Evolutionary conservation across 2,113 vertebrate genomes (phyloP).

Genomic region (Macquaria australasica): DNA sequence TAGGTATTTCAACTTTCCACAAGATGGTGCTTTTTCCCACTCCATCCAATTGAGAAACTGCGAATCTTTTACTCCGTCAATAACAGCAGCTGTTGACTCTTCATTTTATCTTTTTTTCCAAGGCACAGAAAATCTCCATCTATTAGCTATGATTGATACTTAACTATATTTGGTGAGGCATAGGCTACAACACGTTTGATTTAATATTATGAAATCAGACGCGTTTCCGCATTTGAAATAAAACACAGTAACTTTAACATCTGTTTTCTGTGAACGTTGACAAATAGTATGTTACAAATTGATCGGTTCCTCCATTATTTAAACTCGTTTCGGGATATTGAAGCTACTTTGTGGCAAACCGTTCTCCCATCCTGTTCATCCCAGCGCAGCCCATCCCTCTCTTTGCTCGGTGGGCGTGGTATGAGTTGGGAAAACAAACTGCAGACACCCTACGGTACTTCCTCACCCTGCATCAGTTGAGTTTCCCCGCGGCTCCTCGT

Average conservation of each 20-base stretch:
- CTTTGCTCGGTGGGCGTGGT: slow-evolving; percentile 82
- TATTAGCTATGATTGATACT: background rate
- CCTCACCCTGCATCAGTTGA: slow-evolving; percentile 76
- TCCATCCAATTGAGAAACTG: background rate
- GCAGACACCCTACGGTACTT: slow-evolving; percentile 76
- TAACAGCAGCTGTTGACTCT: background rate
- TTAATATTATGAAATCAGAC: background rate
- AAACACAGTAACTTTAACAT: background rate
- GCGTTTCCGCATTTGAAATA: background rate
- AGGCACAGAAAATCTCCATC: background rate
- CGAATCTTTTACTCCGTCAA: background rate
- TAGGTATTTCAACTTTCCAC: slow-evolving; percentile 54
- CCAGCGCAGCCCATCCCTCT: slow-evolving; percentile 74
- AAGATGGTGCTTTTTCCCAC: slow-evolving; percentile 69
- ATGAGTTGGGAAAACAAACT: slow-evolving; percentile 84
- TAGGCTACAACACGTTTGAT: background rate
- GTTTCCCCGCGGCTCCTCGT: slow-evolving; percentile 56
- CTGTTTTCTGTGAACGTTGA: background rate
- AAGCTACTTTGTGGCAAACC: slow-evolving; percentile 21
- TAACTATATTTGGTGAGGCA: too few species aligned
- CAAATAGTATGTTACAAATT: background rate
- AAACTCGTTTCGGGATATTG: background rate
- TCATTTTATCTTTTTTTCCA: background rate
- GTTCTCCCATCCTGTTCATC: slow-evolving; percentile 63
- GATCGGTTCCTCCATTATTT: background rate